Percentiles rank a stretch among this genome's conserved stretches.
These are phyloP conservation scores for Philopedon plagiatum DNA, from an alignment of 2,888 invertebrate genomes.

Conservation along the genomic window DNA sequence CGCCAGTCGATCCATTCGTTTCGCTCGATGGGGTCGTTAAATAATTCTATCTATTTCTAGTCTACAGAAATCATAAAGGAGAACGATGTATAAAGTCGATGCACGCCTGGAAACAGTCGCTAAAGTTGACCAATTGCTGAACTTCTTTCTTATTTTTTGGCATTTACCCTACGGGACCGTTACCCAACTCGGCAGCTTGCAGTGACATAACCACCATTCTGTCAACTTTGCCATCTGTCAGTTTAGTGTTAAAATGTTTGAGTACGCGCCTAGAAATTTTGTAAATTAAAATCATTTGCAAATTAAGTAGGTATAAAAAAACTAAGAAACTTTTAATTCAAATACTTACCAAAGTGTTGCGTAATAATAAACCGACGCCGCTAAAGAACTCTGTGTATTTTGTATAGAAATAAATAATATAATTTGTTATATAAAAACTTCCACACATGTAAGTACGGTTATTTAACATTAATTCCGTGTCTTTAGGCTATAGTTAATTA, in stretches of 20 bases:
- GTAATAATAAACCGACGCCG: slow-evolving; percentile 1
- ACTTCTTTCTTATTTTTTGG: too few species aligned
- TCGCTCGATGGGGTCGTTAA: too few species aligned
- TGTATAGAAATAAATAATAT: slow-evolving; percentile 5
- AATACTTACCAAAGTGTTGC: not conserved
- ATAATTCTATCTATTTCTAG: too few species aligned
- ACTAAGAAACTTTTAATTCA: not conserved
- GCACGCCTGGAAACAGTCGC: too few species aligned
- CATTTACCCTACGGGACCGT: too few species aligned
- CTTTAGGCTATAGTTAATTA: slow-evolving; percentile 2
- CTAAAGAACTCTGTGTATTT: slow-evolving; percentile 13
- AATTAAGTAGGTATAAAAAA: slow-evolving; percentile 1
- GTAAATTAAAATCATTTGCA: slow-evolving; percentile 32
- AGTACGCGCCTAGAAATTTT: slow-evolving; percentile 40
- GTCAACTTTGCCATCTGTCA: slow-evolving; percentile 11
- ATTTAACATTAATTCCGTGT: slow-evolving; percentile 36
- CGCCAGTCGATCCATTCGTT: too few species aligned
- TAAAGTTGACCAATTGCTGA: too few species aligned
- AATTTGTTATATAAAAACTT: slow-evolving; percentile 40
- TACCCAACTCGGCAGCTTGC: not conserved
- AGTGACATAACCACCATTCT: not conserved
- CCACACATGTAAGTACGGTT: slow-evolving; percentile 45
- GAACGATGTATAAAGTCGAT: too few species aligned
- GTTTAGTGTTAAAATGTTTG: slow-evolving; percentile 22
- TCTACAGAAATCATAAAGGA: too few species aligned